Percentiles rank a stretch among this genome's conserved stretches.
phyloP scores from a whole-genome alignment of 2,888 invertebrate genomes.

The Nipponacmea schrenckii region DNA sequence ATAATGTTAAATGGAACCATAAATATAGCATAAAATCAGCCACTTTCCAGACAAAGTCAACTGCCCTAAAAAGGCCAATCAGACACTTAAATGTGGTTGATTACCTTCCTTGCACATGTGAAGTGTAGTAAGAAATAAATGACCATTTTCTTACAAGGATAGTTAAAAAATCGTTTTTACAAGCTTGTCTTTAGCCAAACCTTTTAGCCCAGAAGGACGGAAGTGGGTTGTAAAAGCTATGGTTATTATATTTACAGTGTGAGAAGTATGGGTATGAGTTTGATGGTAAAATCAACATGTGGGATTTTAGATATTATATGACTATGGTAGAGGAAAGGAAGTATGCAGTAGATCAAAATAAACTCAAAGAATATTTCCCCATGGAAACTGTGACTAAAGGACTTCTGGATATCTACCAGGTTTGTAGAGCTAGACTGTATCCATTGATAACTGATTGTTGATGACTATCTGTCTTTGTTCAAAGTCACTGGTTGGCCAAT shows the following conservation, averaged over 20 bases:
- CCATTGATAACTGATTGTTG: neutral
- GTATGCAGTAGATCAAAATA: constrained; percentile 70
- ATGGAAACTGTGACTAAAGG: constrained; percentile 70
- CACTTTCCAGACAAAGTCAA: too few relatives aligned
- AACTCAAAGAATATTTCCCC: constrained; percentile 70
- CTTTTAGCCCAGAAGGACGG: neutral
- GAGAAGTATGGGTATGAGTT: constrained; percentile 65
- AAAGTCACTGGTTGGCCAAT: too few relatives aligned
- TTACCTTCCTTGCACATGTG: too few relatives aligned
- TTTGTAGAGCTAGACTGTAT: constrained; percentile 27
- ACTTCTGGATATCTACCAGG: constrained; percentile 70
- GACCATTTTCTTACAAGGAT: too few relatives aligned
- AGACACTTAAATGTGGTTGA: too few relatives aligned
- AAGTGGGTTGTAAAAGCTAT: neutral
- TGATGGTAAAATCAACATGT: constrained; percentile 68
- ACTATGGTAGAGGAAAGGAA: constrained; percentile 68
- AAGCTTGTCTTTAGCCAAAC: neutral
- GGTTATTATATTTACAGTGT: constrained; percentile 59
- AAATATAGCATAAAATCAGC: too few relatives aligned
- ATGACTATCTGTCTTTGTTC: too few relatives aligned
- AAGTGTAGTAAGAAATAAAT: too few relatives aligned
- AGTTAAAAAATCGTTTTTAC: neutral
- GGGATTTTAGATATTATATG: constrained; percentile 70
- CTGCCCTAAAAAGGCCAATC: too few relatives aligned
- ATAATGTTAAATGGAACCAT: too few relatives aligned